These are phyloP conservation scores for Galeopsomyia nigrocyanea DNA, from an alignment of 2,888 invertebrate species.

Conservation along the genomic window DNA sequence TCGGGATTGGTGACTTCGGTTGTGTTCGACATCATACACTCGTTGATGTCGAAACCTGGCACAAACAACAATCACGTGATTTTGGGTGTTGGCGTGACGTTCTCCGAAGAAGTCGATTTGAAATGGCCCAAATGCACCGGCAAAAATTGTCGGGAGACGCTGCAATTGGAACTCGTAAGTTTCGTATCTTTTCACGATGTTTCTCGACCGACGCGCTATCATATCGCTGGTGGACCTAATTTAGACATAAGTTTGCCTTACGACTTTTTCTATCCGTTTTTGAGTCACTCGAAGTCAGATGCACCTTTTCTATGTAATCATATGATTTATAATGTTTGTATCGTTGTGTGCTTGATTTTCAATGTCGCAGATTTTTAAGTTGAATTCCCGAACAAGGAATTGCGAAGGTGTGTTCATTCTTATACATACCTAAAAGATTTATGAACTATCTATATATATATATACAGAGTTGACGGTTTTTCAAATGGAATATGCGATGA, in stretches of 20 bases:
- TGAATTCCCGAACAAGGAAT: neutral
- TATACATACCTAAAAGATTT: neutral
- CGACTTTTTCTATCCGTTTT: conserved; percentile 82
- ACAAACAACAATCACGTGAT: conserved; percentile 59
- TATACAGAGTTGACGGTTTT: too few relatives aligned
- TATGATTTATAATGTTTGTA: conserved; percentile 11
- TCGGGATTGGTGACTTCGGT: conserved; percentile 63
- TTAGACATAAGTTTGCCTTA: conserved; percentile 77
- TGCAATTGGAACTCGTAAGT: conserved; percentile 56
- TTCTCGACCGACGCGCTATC: conserved; percentile 69
- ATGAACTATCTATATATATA: neutral
- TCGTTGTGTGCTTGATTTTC: conserved; percentile 10
- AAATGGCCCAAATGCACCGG: conserved; percentile 59
- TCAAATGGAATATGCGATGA: neutral
- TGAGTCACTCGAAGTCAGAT: conserved; percentile 54
- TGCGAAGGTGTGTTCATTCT: neutral
- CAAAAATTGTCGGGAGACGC: conserved; percentile 55
- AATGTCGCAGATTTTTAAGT: neutral
- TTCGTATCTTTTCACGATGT: conserved; percentile 69
- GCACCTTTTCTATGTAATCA: conserved; percentile 13
- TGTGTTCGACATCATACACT: conserved; percentile 60
- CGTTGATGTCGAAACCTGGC: conserved; percentile 57
- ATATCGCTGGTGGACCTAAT: conserved; percentile 75
- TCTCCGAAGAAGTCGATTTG: conserved; percentile 57
- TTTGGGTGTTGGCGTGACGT: conserved; percentile 57